A percentile compares a stretch with the other conserved stretches of the same genome.
These are phyloP conservation scores for Acheta domesticus DNA, from an alignment of 2,888 invertebrate genomes.

Conservation along the genomic window DNA sequence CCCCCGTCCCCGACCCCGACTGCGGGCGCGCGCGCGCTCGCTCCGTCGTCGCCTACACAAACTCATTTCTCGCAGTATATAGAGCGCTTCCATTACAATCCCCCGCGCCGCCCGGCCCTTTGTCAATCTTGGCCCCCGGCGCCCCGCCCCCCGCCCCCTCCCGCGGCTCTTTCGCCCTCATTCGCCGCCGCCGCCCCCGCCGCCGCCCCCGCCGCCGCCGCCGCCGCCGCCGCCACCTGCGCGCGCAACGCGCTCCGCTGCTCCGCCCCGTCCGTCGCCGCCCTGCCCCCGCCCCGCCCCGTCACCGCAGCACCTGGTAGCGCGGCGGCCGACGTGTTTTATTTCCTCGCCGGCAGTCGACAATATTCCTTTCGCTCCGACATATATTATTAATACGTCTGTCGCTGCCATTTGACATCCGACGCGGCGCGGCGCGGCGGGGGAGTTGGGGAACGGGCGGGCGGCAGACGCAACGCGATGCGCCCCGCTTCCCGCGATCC, in stretches of 20 bases:
- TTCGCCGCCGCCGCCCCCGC: too few relatives aligned
- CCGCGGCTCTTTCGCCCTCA: neutral
- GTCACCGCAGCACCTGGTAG: neutral
- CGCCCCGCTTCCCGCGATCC: neutral
- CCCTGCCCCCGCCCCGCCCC: slow-evolving; percentile 19
- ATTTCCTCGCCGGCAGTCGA: slow-evolving; percentile 18
- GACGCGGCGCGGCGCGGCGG: neutral
- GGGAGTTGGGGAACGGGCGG: neutral
- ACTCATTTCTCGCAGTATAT: slow-evolving; percentile 18
- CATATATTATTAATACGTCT: slow-evolving; percentile 11
- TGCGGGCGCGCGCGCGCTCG: neutral
- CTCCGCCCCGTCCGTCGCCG: neutral
- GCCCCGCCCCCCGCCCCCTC: slow-evolving; percentile 24
- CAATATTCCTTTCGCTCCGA: slow-evolving; percentile 20
- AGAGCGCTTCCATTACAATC: slow-evolving; percentile 18
- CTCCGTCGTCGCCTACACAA: neutral
- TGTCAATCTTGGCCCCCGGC: slow-evolving; percentile 26
- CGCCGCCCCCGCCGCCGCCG: slow-evolving; percentile 18
- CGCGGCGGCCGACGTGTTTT: neutral
- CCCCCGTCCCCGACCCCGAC: neutral
- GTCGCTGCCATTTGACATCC: slow-evolving; percentile 18
- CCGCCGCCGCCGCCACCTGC: neutral
- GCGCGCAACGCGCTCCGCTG: too few relatives aligned
- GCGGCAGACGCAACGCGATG: neutral
- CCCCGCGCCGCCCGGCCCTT: neutral